Evolutionary conservation across 2,888 invertebrate genomes (phyloP).

Genomic region (Eurytoma adleriae): DNA sequence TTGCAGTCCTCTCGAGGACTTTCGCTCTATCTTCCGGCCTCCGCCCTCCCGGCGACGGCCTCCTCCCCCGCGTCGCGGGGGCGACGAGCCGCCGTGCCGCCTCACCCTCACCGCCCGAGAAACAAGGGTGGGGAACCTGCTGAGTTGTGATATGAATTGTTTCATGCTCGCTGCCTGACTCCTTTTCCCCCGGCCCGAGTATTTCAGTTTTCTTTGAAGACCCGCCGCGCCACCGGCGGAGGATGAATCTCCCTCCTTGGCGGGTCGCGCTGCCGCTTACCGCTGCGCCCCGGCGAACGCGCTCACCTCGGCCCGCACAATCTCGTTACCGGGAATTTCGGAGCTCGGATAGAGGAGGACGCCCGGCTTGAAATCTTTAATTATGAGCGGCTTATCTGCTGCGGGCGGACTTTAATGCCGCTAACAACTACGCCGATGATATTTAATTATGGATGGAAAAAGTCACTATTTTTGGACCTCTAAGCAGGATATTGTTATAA

Average conservation of each 20-base stretch:
- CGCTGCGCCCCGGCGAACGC: not conserved
- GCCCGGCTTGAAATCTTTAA: not conserved
- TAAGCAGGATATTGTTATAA: no score
- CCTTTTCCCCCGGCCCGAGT: slow-evolving; percentile 14
- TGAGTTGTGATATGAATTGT: slow-evolving; percentile 65
- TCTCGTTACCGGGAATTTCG: slow-evolving; percentile 21
- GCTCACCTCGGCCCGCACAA: not conserved
- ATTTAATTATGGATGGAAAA: not conserved
- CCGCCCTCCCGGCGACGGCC: slow-evolving; percentile 45
- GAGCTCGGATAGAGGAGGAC: not conserved
- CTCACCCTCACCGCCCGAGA: not conserved
- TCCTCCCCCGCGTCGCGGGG: slow-evolving; percentile 37
- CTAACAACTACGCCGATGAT: not conserved
- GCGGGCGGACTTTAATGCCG: not conserved
- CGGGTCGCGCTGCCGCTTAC: not conserved
- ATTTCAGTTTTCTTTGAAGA: slow-evolving; percentile 42
- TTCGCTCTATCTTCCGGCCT: slow-evolving; percentile 21
- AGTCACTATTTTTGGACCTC: no score
- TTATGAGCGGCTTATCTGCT: not conserved
- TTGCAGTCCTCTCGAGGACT: slow-evolving; percentile 60
- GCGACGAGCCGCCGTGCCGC: no score
- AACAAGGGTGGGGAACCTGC: slow-evolving; percentile 46
- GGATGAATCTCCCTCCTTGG: slow-evolving; percentile 19
- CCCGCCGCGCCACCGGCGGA: not conserved
- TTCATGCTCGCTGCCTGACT: slow-evolving; percentile 59